Conservation (phyloP, 2,888 invertebrate genomes). For the Mactromeris polynyma region DNA sequence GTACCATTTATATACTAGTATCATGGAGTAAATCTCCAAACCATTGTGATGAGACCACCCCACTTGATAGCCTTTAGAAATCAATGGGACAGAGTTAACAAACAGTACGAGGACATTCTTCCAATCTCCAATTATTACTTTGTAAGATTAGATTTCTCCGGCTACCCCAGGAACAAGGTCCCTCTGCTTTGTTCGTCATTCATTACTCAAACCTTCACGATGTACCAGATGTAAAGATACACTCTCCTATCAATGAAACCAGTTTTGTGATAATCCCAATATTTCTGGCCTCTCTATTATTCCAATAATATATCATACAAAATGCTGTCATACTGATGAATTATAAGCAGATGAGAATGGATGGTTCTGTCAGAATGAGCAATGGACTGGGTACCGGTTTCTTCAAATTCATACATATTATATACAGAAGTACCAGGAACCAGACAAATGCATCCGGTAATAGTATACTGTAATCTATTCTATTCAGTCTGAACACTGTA, state of each 20-base stretch:
- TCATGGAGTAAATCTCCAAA: background rate
- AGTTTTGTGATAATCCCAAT: background rate
- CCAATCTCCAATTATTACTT: slow-evolving; percentile 18
- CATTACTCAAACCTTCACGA: slow-evolving; percentile 28
- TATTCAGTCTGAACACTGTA: background rate
- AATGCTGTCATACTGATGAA: slow-evolving; percentile 40
- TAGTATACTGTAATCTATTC: background rate
- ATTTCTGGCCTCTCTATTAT: background rate
- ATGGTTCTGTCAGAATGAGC: slow-evolving; percentile 49
- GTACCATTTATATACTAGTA: background rate
- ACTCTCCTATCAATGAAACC: slow-evolving; percentile 27
- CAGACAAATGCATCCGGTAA: slow-evolving; percentile 13
- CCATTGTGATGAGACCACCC: background rate
- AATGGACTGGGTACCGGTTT: background rate
- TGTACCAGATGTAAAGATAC: slow-evolving; percentile 9
- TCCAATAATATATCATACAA: slow-evolving; percentile 22
- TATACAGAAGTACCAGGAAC: background rate
- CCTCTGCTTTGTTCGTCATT: background rate
- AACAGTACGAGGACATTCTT: slow-evolving; percentile 6
- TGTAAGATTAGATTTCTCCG: background rate
- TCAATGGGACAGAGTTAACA: background rate
- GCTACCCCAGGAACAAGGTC: background rate
- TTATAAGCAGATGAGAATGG: slow-evolving; percentile 39
- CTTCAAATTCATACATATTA: background rate
- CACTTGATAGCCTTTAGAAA: background rate